phyloP scores from a whole-genome alignment of 2,113 vertebrate species.

The Carollia perspicillata region DNA sequence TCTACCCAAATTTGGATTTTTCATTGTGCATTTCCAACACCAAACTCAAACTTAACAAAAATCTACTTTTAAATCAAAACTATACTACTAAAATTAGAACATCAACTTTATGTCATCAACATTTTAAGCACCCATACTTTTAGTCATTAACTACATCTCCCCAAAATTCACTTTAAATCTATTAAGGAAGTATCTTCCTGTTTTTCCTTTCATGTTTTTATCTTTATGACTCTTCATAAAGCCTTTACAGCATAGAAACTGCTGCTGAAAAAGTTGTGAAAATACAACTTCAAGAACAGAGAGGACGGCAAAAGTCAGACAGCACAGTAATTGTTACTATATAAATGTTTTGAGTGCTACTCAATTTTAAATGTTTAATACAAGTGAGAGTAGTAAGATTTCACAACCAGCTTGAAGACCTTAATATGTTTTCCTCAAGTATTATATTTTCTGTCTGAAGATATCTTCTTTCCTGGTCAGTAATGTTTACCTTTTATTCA shows the following conservation, averaged over 20 bases:
- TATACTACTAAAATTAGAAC: background rate
- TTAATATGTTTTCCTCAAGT: background rate
- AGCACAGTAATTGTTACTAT: background rate
- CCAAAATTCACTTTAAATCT: background rate
- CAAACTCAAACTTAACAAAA: background rate
- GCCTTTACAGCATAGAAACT: background rate
- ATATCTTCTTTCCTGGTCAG: background rate
- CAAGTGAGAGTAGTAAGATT: conserved; percentile 14
- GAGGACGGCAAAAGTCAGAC: background rate
- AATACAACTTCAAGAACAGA: background rate
- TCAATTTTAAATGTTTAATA: conserved; percentile 14
- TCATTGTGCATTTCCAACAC: background rate
- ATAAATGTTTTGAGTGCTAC: background rate
- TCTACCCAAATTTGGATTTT: background rate
- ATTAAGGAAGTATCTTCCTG: background rate
- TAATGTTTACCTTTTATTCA: conserved; percentile 19
- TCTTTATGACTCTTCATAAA: background rate
- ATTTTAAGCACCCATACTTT: background rate
- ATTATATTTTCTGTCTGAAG: background rate
- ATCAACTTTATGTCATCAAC: background rate
- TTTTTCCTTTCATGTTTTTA: conserved; percentile 7
- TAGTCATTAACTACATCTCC: background rate
- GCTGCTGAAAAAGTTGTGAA: background rate
- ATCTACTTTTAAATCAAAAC: conserved; percentile 2
- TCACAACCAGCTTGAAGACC: background rate